phyloP scores from a whole-genome alignment of 1,140 invertebrate species.

The Wiebesia pumilae region DNA sequence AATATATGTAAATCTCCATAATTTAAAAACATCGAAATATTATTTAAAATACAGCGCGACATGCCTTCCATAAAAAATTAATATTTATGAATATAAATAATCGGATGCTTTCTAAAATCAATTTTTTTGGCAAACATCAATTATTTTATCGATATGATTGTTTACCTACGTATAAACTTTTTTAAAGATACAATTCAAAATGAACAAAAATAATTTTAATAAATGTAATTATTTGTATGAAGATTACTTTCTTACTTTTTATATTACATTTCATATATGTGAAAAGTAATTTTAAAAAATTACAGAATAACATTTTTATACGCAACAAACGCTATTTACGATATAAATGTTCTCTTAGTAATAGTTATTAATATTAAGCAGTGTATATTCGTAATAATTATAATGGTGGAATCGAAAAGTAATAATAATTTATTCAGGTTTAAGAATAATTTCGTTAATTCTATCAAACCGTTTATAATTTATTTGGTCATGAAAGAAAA shows the following conservation, averaged over 20 bases:
- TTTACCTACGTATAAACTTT: neutral
- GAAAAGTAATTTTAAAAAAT: neutral
- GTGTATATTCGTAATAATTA: neutral
- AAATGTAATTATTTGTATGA: neutral
- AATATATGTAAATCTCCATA: neutral
- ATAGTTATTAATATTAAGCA: conserved; percentile 22
- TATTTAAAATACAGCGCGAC: neutral
- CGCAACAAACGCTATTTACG: neutral
- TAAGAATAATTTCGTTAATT: neutral
- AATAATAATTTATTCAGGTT: conserved; percentile 25
- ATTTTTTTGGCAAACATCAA: neutral
- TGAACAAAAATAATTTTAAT: neutral
- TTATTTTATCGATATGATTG: neutral
- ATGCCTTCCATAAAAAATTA: neutral
- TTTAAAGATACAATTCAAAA: neutral
- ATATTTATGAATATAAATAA: neutral
- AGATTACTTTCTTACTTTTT: neutral
- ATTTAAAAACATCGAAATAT: neutral
- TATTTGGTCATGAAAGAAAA: neutral
- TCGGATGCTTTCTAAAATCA: neutral
- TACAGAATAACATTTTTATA: conserved; percentile 25
- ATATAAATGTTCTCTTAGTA: conserved; percentile 10
- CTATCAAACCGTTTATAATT: neutral
- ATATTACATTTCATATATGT: neutral
- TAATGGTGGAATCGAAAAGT: conserved; percentile 13